phyloP scores from a whole-genome alignment of 2,888 invertebrate genomes.

The Beris morrisii region DNA sequence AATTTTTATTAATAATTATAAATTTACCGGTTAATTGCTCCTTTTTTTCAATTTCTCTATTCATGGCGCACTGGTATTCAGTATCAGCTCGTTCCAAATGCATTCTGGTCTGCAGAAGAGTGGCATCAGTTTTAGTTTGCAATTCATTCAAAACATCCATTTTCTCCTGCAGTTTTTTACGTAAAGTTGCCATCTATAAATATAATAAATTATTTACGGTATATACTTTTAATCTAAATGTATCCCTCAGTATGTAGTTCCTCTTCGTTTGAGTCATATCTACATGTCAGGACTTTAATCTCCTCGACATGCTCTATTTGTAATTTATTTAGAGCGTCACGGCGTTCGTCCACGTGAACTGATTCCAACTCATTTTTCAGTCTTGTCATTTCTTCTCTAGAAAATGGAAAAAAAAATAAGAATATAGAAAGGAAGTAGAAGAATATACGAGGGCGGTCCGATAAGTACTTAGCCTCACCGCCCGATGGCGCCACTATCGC shows the following conservation, averaged over 20 bases:
- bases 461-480: too few species aligned
- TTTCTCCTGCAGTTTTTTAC: constrained; percentile 66
- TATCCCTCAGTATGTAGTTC: constrained; percentile 62
- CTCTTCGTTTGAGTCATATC: constrained; percentile 61
- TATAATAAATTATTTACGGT: constrained; percentile 6
- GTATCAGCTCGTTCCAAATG: constrained; percentile 56
- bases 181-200: constrained; percentile 66
- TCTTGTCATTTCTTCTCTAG: constrained; percentile 63
- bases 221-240: constrained; percentile 5
- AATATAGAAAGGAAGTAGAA: not conserved
- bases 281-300: constrained; percentile 58
- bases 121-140: constrained; percentile 68
- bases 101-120: constrained; percentile 60
- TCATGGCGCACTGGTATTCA: constrained; percentile 55
- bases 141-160: constrained; percentile 66
- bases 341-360: constrained; percentile 64
- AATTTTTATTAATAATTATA: too few species aligned
- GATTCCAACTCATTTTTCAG: constrained; percentile 65
- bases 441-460: too few species aligned
- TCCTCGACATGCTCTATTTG: constrained; percentile 63
- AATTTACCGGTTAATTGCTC: constrained; percentile 48
- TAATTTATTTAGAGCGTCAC: constrained; percentile 60
- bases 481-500: too few species aligned
- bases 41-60: constrained; percentile 53
- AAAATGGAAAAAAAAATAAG: not conserved